Evolutionary conservation across 1,140 invertebrate species (phyloP).

Genomic region (Diplogasteroides magnus): DNA sequence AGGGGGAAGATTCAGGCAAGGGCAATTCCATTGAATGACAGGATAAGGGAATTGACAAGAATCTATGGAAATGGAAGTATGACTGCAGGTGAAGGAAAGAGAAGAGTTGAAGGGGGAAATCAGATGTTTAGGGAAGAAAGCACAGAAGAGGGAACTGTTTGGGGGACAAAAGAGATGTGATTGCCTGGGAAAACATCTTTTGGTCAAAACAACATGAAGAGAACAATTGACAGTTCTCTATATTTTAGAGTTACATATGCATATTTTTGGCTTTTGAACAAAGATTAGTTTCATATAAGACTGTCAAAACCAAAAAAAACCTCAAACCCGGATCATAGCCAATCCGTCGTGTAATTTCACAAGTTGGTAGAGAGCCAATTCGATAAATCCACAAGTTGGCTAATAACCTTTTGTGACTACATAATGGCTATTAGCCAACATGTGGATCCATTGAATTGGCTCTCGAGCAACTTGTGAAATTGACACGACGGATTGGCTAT

Average conservation of each 20-base stretch:
- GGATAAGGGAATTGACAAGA: neutral
- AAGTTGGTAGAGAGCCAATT: too few species aligned
- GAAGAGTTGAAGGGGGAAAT: neutral
- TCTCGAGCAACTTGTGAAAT: too few species aligned
- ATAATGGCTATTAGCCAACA: too few species aligned
- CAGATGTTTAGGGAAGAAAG: slow-evolving; percentile 12
- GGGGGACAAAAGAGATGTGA: slow-evolving; percentile 8
- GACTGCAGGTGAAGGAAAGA: slow-evolving; percentile 1
- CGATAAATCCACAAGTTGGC: too few species aligned
- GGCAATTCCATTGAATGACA: slow-evolving; percentile 13
- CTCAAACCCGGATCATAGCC: too few species aligned
- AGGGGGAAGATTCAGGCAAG: neutral
- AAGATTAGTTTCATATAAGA: too few species aligned
- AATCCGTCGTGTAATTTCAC: too few species aligned
- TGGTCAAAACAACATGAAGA: slow-evolving; percentile 2
- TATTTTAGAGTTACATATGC: neutral
- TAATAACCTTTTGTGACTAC: too few species aligned
- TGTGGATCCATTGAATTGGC: too few species aligned
- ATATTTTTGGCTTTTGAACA: too few species aligned
- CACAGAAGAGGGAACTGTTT: neutral
- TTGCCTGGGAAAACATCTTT: slow-evolving; percentile 15
- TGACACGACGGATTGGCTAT: too few species aligned
- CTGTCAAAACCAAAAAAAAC: too few species aligned
- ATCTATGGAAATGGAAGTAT: slow-evolving; percentile 15
- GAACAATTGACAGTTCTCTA: neutral